Evolutionary conservation across 2,797 vertebrate genomes (phyloP), one percentile per base, ranked within the genome.

Genomic region (Gorsachius magnificus): DNA sequence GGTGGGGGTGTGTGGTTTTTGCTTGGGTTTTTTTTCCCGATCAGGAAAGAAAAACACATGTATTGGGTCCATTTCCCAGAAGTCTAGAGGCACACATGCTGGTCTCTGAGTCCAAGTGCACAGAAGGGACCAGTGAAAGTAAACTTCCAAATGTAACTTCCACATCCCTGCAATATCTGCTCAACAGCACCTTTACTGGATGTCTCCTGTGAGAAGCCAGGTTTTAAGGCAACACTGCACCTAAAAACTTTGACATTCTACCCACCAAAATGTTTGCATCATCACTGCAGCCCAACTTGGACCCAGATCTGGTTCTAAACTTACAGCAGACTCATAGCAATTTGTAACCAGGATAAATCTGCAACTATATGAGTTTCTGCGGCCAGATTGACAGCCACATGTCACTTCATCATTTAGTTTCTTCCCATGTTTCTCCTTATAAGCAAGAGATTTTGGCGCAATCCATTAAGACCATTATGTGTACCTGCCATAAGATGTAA

Each of bases 271-370:
- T 12, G 6, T 36, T 33, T 70, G 28, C 28, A 28, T 33, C 41
- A 56, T 6, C n/a, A 41, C 12, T 0, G 0, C 16, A 41, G 7
- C 10, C 12, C 13, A 41, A 31, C 29, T 57, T 66, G 65, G 57
- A 57, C 16, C 12, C n/a, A 33, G 35, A 16, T n/a, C 60, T 81
- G 26, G 14, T 56, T 84, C 61, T 74, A 69, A 93, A 35, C 12
- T 20, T 61, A 48, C 0, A 31, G 46, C 50, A 61, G 50, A 60
- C 11, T 81, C 36, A n/a, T 1, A 63, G 43, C 7, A 22, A 56
- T 71, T 83, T 64, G 35, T 56, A 93, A 60, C 17, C 22, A 64
- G 17, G 24, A 5, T 48, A 68, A 64, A 89, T 43, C 38, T 56
- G 33, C 41, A 76, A 78, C n/a, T 48, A 20, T 22, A 7, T 4